Conservation (phyloP, 2,888 invertebrate species). For the Tetragonisca angustula region DNA sequence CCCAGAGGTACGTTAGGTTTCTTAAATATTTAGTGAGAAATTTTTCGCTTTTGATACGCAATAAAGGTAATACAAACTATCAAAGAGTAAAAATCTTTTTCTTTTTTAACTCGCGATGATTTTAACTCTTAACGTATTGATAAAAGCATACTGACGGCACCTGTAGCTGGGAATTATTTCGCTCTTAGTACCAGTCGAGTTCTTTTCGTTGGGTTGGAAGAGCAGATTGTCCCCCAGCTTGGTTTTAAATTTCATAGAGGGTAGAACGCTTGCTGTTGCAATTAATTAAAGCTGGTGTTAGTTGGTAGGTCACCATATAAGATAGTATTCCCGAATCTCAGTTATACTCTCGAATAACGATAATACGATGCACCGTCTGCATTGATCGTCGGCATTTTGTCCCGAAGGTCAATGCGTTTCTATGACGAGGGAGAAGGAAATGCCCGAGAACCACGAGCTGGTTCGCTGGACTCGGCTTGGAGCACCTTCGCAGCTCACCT, state of each 20-base stretch:
- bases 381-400: constrained; percentile 51
- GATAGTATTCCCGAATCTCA: background rate
- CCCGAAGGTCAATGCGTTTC: constrained; percentile 69
- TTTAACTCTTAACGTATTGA: background rate
- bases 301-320: background rate
- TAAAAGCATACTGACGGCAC: background rate
- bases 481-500: constrained; percentile 80
- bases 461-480: constrained; percentile 65
- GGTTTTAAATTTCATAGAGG: constrained; percentile 53
- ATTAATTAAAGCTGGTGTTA: constrained; percentile 1
- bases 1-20: background rate
- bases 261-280: constrained; percentile 32
- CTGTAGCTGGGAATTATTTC: constrained; percentile 11
- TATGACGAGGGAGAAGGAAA: constrained; percentile 65
- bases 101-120: background rate
- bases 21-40: background rate
- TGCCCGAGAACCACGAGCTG: constrained; percentile 62
- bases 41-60: constrained; percentile 23
- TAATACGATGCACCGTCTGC: constrained; percentile 24
- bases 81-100: background rate
- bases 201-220: constrained; percentile 8
- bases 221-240: constrained; percentile 22
- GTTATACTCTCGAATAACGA: constrained; percentile 23
- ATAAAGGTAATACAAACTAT: constrained; percentile 6
- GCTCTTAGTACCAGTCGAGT: constrained; percentile 3